Conservation (phyloP, 1,140 invertebrate genomes). For the Aleiodes sp. region DNA sequence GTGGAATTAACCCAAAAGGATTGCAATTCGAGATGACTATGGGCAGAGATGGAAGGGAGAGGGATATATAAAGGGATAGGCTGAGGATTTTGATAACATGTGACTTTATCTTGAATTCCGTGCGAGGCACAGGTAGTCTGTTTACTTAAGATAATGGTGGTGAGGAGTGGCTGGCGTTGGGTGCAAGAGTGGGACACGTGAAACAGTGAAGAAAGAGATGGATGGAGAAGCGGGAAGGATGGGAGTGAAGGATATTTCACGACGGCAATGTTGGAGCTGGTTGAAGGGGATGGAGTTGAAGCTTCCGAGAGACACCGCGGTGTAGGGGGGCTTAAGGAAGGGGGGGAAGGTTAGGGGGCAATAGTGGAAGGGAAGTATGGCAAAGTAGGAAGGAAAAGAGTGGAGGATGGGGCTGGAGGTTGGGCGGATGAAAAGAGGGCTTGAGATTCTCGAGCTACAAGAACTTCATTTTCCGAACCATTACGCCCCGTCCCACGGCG, state of each 20-base stretch:
- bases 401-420: conserved; percentile 32
- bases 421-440: conserved; percentile 30
- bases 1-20: neutral
- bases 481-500: conserved; percentile 53
- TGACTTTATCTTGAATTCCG: conserved; percentile 59
- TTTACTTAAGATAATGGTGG: conserved; percentile 63
- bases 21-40: neutral
- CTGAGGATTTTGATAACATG: conserved; percentile 60
- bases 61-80: conserved; percentile 23
- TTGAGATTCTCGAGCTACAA: conserved; percentile 56
- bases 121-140: conserved; percentile 55
- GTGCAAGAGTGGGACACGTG: conserved; percentile 5
- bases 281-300: conserved; percentile 33
- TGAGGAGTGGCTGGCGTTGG: conserved; percentile 42
- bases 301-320: conserved; percentile 12
- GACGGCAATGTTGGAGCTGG: conserved; percentile 41
- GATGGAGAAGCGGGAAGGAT: neutral
- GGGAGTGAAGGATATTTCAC: conserved; percentile 48
- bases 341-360: conserved; percentile 8
- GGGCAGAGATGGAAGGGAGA: too few species aligned
- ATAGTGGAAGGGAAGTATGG: conserved; percentile 14
- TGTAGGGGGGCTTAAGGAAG: neutral
- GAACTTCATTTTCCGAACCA: conserved; percentile 65
- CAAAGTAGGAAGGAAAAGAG: conserved; percentile 1
- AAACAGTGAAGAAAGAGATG: conserved; percentile 21